Conservation (phyloP, 2,888 invertebrate species). For the Geotrupes spiniger region DNA sequence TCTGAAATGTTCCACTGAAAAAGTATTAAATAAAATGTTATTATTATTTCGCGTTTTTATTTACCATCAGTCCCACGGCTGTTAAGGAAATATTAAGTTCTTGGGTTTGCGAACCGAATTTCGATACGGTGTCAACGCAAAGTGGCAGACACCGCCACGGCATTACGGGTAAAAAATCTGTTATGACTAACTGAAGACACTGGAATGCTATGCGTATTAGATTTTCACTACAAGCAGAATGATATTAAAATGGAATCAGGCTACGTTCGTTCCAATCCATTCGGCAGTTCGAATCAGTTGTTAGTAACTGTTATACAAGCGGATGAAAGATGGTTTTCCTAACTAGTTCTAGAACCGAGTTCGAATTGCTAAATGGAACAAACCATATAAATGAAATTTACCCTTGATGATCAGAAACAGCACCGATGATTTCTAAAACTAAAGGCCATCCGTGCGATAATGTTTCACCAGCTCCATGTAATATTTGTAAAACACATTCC, state of each 20-base stretch:
- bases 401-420: conserved; percentile 91
- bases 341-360: no score
- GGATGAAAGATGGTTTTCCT: no score
- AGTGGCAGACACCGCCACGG: conserved; percentile 88
- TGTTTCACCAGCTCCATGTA: conserved; percentile 91
- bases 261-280: no score
- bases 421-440: conserved; percentile 92
- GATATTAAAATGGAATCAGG: conserved; percentile 4
- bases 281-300: no score
- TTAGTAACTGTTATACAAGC: no score
- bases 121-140: conserved; percentile 89
- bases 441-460: conserved; percentile 94
- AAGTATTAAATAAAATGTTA: conserved; percentile 21
- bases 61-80: conserved; percentile 92
- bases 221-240: conserved; percentile 77
- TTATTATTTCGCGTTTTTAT: conserved; percentile 4
- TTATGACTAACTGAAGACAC: conserved; percentile 91
- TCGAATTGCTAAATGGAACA: no score
- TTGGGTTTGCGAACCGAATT: conserved; percentile 93
- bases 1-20: conserved; percentile 98
- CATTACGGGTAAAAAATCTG: conserved; percentile 90
- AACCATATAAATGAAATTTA: conserved; percentile 42
- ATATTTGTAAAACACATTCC: conserved; percentile 88
- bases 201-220: conserved; percentile 93
- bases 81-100: conserved; percentile 97